These are phyloP conservation scores for Antheraea assamensis DNA, from an alignment of 2,888 invertebrate species.

Conservation along the genomic window DNA sequence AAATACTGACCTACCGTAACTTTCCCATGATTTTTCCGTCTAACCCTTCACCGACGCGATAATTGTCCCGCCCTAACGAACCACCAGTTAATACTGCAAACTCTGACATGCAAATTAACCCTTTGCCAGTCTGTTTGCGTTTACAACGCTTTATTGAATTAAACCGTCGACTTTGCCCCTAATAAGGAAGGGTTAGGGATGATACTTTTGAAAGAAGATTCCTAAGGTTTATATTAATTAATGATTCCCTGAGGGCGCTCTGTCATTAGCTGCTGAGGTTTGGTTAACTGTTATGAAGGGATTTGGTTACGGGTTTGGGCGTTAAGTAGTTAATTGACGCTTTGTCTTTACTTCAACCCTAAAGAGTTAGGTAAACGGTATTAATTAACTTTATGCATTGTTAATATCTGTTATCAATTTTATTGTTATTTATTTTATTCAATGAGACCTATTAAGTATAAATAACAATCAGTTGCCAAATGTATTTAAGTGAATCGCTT, in stretches of 20 bases:
- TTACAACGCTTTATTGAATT: constrained; percentile 80
- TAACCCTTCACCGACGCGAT: constrained; percentile 56
- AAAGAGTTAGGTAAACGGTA: not conserved
- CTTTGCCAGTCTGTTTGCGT: constrained; percentile 75
- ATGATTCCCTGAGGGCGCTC: constrained; percentile 65
- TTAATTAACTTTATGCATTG: not conserved
- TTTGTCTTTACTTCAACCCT: constrained; percentile 35
- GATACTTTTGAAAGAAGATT: constrained; percentile 76
- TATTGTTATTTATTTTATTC: not conserved
- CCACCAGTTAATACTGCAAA: constrained; percentile 77
- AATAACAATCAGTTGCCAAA: too few relatives aligned
- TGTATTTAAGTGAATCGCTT: too few relatives aligned
- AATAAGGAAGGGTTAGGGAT: constrained; percentile 73
- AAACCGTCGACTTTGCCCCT: constrained; percentile 59
- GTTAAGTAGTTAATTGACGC: constrained; percentile 49
- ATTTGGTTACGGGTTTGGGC: constrained; percentile 57
- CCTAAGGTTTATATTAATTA: constrained; percentile 68
- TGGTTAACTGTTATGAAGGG: constrained; percentile 59
- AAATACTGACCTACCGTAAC: constrained; percentile 69
- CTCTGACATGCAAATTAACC: constrained; percentile 80
- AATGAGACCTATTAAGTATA: too few relatives aligned
- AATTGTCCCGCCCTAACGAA: constrained; percentile 79
- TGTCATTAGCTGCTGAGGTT: constrained; percentile 69
- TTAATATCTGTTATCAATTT: not conserved
- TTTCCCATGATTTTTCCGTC: constrained; percentile 72